Base-by-base conservation (phyloP, 1,140 invertebrate genomes). In the Notospermus geniculatus region DNA sequence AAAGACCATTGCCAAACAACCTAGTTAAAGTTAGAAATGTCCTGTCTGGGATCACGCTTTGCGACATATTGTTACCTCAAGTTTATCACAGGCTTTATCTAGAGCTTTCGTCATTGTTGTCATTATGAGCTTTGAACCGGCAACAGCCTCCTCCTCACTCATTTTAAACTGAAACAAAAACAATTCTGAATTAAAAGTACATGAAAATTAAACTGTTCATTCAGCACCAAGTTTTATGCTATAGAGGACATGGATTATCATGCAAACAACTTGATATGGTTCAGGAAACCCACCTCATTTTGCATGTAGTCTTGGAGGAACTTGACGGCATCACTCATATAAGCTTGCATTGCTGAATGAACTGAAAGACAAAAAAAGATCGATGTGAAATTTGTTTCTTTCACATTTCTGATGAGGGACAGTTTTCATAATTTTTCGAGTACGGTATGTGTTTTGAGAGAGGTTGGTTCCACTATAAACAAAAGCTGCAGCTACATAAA, bases 331-430 rank as follows among this genome's bases (percentile, higher is more conserved):
- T 71, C 67, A 43, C 59, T 59, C n/a, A 67, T 52, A 25, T 69
- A 69, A 30, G 67, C 65, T 27, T 59, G 60, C 25, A 71, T 59
- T 17, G 63, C 65, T 62, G 69, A 69, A 57, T 67, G 69, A 58
- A 71, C 67, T 67, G 61, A 36, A 67, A 62, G 55, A 23, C 1
- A 54, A 2, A 39, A 39, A 2, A 32, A 19, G 4, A 19, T 5
- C 19, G 52, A 4, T 52, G 23, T 15, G 13, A 28, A 17, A 22
- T 23, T 1, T n/a, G n/a, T n/a, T n/a, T n/a, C n/a, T n/a, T n/a
- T n/a, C n/a, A n/a, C n/a, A n/a, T n/a, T n/a, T n/a, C n/a, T n/a
- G n/a, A n/a, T n/a, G n/a, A n/a, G n/a, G n/a, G n/a, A n/a, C n/a
- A n/a, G n/a, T n/a, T n/a, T n/a, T n/a, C n/a, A n/a, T n/a, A n/a